Evolutionary conservation across 2,113 vertebrate genomes (phyloP).

Genomic region (Brachypteracias leptosomus): DNA sequence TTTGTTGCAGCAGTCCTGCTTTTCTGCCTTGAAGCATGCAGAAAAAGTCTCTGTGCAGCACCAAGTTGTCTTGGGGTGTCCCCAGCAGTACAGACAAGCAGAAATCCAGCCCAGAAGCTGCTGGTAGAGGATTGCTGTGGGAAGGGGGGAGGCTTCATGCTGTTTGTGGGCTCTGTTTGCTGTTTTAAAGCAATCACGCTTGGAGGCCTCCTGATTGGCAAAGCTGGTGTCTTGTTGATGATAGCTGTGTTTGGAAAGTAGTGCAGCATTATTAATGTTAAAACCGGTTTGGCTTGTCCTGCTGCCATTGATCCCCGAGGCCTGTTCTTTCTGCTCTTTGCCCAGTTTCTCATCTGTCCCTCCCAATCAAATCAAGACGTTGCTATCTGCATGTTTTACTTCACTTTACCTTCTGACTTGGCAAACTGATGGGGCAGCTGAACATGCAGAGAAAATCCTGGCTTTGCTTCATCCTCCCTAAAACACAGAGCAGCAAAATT

Average conservation of each 20-base stretch:
- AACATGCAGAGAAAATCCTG: neutral
- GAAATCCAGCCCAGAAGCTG: neutral
- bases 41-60: neutral
- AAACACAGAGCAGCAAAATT: neutral
- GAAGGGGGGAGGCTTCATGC: neutral
- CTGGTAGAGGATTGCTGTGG: neutral
- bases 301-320: constrained; percentile 69
- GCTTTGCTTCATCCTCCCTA: neutral
- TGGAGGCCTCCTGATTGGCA: constrained; percentile 57
- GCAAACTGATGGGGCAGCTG: neutral
- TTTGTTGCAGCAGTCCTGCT: neutral
- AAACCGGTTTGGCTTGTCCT: constrained; percentile 82
- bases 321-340: constrained; percentile 72
- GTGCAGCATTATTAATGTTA: constrained; percentile 71
- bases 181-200: constrained; percentile 30
- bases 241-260: constrained; percentile 69
- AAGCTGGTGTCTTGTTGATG: constrained; percentile 64
- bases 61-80: neutral
- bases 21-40: neutral
- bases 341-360: constrained; percentile 75
- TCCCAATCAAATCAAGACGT: constrained; percentile 72
- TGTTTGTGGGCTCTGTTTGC: constrained; percentile 10
- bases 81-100: neutral
- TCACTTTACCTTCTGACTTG: constrained; percentile 27
- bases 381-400: constrained; percentile 36